Evolutionary conservation across 2,888 invertebrate species (phyloP), one percentile per base, ranked within the genome.

Genomic region (Cordilura impudica): DNA sequence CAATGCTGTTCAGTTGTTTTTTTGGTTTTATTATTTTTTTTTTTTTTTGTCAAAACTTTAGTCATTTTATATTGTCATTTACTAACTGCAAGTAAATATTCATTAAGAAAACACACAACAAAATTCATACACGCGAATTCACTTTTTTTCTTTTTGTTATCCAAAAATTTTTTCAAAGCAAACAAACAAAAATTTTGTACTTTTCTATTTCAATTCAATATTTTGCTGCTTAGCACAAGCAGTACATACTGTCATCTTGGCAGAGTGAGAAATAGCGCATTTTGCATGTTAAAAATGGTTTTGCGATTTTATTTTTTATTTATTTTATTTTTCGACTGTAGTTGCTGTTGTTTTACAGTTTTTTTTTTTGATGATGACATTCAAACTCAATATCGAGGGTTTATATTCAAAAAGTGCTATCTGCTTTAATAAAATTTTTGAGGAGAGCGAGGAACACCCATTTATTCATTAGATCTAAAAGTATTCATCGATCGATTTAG

Each of bases 11-110:
- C 35, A n/a, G 10, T 49, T 19, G 67, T 67, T 61, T 66, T 75
- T 81, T 63, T 65, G 43, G 63, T 29, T 69, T 65, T 69, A 70
- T 54, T 77, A 72, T 71, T n/a, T 23, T 35, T 16, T 18, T 18
- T 31, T 4, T 35, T 31, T 7, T 14, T 53, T n/a, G 66, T 65
- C 56, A 58, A 58, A 29, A 21, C 65, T 14, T 45, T 39, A 49
- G 35, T 14, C 58, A 61, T 12, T 54, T 75, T 60, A n/a, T 70
- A 45, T 60, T 72, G 35, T 58, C 67, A 69, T 77, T 82, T 82
- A 74, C 19, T n/a, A 58, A 70, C 43, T 76, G 76, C 76, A 76
- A 63, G 51, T 51, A 65, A 65, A 21, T 39, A 56, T 54, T 54
- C 29, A 58, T 43, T 35, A 12, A 39, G n/a, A n/a, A 39, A 5